These are phyloP conservation scores for Dinomys branickii DNA, from an alignment of 2,113 vertebrate species.

Conservation along the genomic window DNA sequence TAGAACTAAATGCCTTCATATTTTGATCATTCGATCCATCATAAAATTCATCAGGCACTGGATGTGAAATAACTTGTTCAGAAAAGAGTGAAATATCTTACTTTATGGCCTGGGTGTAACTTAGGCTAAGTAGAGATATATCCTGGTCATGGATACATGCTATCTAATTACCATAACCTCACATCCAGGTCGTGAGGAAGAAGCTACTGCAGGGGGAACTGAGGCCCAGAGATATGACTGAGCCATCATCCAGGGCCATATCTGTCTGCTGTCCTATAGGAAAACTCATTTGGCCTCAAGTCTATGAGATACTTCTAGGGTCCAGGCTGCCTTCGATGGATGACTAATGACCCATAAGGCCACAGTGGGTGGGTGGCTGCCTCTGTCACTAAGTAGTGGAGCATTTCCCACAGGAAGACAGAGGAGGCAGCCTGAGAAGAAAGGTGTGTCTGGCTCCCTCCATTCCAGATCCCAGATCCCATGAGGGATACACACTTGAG, in stretches of 20 bases:
- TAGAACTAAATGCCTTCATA: not conserved
- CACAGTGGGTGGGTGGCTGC: not conserved
- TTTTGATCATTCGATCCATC: not conserved
- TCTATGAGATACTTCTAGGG: too few species aligned
- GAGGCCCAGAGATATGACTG: not conserved
- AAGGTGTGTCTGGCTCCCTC: not conserved
- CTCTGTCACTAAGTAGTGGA: not conserved
- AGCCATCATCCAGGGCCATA: not conserved
- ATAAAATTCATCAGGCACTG: not conserved
- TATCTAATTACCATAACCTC: not conserved
- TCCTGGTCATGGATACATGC: not conserved
- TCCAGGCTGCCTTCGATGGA: not conserved
- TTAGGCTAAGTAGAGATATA: not conserved
- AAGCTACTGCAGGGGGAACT: not conserved
- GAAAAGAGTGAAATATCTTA: not conserved
- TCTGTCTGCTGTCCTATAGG: not conserved
- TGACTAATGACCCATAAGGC: not conserved
- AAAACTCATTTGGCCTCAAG: too few species aligned
- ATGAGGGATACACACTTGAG: accelerated
- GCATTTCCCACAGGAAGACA: not conserved
- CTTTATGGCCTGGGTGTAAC: not conserved
- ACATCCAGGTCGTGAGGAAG: not conserved
- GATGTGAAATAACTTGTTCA: not conserved
- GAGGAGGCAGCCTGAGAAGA: not conserved
- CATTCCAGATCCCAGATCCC: not conserved